Conservation (phyloP, 2,888 invertebrate species). For the Syrphus vitripennis region DNA sequence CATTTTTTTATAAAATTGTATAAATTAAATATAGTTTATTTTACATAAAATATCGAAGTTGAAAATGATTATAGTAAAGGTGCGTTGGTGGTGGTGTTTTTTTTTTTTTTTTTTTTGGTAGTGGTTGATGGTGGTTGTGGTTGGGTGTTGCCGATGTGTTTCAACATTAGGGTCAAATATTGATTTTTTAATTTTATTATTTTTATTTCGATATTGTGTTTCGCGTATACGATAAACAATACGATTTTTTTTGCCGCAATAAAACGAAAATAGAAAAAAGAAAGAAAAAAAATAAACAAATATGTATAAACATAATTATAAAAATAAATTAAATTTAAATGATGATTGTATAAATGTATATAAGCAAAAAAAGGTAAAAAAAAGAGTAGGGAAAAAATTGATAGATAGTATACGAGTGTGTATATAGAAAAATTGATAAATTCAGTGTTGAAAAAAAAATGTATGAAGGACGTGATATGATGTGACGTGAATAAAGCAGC, state of each 20-base stretch:
- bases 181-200: slow-evolving; percentile 45
- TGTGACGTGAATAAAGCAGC: slow-evolving; percentile 6
- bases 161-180: slow-evolving; percentile 41
- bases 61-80: slow-evolving; percentile 30
- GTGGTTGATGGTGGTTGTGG: slow-evolving; percentile 40
- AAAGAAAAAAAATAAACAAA: slow-evolving; percentile 55
- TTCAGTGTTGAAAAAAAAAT: slow-evolving; percentile 13
- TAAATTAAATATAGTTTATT: background rate
- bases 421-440: background rate
- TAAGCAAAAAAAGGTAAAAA: background rate
- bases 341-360: background rate
- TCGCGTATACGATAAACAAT: slow-evolving; percentile 1
- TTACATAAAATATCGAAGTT: slow-evolving; percentile 36
- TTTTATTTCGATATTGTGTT: slow-evolving; percentile 59
- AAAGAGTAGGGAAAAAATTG: slow-evolving; percentile 7
- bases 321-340: slow-evolving; percentile 69
- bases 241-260: slow-evolving; percentile 56
- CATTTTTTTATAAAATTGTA: slow-evolving; percentile 16
- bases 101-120: background rate
- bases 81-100: slow-evolving; percentile 37
- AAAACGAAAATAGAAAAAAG: slow-evolving; percentile 70
- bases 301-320: slow-evolving; percentile 50
- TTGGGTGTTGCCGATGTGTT: slow-evolving; percentile 66
- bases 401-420: background rate
- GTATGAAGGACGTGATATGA: slow-evolving; percentile 21